Base-by-base conservation (phyloP, 2,888 invertebrate genomes). In the Mesodorylaimus sp. region DNA sequence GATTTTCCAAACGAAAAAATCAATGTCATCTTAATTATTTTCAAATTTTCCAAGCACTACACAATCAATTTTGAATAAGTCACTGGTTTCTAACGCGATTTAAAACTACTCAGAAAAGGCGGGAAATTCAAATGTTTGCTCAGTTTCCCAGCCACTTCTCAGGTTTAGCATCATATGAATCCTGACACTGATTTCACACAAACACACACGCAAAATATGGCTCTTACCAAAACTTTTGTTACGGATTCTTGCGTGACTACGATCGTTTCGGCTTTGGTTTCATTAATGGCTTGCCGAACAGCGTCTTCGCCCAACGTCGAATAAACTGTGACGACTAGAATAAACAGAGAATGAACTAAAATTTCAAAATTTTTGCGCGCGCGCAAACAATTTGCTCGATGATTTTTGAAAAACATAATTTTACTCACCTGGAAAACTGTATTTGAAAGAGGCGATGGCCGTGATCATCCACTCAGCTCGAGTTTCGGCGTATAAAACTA, bases 381-480 rank as follows among this genome's bases (percentile, higher is more conserved):
- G 10, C 32, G 32, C n/a, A n/a, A n/a, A n/a, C n/a, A n/a, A n/a
- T n/a, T n/a, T n/a, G n/a, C n/a, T n/a, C n/a, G 32, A 16, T 10
- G 10, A 32, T 32, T 32, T 10, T 32, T 32, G 10, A 32, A 32
- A 32, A 32, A 7, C 23, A 45, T 5, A 45, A 45, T n/a, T n/a
- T n/a, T n/a, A n/a, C 50, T 62, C 58, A 81, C 81, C 76, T 45
- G 86, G 81, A 65, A 87, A 81, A 68, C 83, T 87, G 70, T 83
- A 84, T 67, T 85, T 86, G 73, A 97, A 89, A 70, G 89, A 84
- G 48, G 88, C 91, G 64, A 93, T 85, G 1, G 91, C 89, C 0
- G 88, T 83, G 46, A 93, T 75, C 79, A 95, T 82, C 97, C 97
- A 97, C 72, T 97, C 95, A 45, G 85, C 85, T 58, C 93, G 76